A percentile compares a stretch with the other conserved stretches of the same genome.
Conservation (phyloP, 2,113 vertebrate species). For the Brachypteracias leptosomus region DNA sequence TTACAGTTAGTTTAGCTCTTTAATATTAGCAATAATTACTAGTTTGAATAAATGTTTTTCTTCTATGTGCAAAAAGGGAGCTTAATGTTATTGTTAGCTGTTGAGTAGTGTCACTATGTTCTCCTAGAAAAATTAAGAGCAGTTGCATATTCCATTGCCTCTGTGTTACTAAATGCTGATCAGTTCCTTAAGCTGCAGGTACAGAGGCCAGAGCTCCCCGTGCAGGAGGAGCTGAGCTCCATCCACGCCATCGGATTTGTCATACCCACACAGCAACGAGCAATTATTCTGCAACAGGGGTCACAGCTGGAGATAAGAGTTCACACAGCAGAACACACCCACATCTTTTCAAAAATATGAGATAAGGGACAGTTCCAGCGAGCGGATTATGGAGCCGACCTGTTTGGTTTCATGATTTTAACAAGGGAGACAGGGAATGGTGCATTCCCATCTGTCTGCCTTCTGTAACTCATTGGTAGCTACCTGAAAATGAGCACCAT, state of each 20-base stretch:
- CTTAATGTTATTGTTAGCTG: background rate
- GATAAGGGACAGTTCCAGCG: background rate
- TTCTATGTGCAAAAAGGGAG: background rate
- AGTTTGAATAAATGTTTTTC: background rate
- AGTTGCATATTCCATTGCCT: background rate
- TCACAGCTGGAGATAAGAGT: background rate
- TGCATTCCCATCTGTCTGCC: background rate
- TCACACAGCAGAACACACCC: background rate
- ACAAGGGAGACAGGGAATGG: background rate
- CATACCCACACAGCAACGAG: background rate
- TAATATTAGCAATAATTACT: background rate
- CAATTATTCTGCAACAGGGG: background rate
- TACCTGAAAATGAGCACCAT: fast-evolving
- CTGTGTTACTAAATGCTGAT: background rate
- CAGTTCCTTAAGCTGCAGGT: fast-evolving
- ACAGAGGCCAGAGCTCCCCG: background rate
- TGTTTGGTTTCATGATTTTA: background rate
- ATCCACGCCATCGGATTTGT: fast-evolving
- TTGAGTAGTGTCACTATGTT: background rate
- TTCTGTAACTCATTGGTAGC: fast-evolving
- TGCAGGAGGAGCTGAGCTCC: background rate
- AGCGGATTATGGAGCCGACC: background rate
- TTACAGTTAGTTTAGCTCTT: background rate
- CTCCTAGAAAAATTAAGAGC: background rate
- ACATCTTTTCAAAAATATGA: background rate